A percentile compares a stretch with the other conserved stretches of the same genome.
phyloP scores from a whole-genome alignment of 2,113 vertebrate genomes.

The Phylloscopus trochilus region DNA sequence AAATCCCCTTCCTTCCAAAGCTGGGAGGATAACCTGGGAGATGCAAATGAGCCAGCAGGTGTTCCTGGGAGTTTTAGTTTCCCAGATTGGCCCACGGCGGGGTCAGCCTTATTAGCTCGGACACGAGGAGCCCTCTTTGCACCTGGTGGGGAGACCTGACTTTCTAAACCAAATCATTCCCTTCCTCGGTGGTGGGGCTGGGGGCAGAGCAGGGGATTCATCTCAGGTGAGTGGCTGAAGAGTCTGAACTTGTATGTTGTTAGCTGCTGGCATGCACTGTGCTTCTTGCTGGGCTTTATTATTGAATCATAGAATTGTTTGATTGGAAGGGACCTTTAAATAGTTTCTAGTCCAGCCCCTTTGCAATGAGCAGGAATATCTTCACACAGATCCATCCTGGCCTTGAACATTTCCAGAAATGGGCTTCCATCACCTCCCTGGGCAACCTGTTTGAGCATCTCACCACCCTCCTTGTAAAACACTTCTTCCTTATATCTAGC shows the following conservation, averaged over 20 bases:
- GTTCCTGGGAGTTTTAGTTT: neutral
- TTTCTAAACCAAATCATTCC: neutral
- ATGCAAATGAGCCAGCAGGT: neutral
- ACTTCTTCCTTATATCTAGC: neutral
- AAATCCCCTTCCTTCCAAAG: neutral
- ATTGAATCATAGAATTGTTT: neutral
- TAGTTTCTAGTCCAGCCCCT: neutral
- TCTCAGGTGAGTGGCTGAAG: neutral
- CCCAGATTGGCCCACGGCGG: neutral
- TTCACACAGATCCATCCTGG: neutral
- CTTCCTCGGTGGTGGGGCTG: accelerated
- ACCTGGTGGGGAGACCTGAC: neutral
- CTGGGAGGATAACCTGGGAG: neutral
- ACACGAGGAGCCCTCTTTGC: neutral
- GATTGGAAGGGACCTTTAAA: neutral
- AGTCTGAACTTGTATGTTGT: neutral
- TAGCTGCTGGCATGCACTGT: neutral
- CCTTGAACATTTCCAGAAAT: neutral
- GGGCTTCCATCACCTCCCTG: too few relatives aligned
- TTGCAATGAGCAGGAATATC: neutral
- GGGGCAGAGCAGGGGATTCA: accelerated
- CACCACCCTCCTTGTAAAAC: neutral
- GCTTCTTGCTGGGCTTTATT: neutral
- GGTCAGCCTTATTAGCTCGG: neutral
- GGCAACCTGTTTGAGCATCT: neutral